Conservation (phyloP, 2,113 vertebrate species). For the Planiliza haematocheilus region DNA sequence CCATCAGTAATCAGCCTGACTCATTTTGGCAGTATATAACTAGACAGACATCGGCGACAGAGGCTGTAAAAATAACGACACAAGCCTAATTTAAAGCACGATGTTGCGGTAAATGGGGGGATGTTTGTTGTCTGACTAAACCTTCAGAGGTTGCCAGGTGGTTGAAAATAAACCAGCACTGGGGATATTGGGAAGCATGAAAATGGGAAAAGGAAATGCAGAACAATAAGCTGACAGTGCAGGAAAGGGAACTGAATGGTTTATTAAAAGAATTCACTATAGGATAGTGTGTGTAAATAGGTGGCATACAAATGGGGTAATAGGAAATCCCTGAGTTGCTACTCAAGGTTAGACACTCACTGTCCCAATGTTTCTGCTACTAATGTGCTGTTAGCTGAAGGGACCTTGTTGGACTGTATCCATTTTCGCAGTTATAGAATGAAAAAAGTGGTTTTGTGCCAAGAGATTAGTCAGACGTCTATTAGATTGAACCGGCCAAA, state of each 20-base stretch:
- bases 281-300: conserved; percentile 50
- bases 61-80: conserved; percentile 24
- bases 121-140: conserved; percentile 64
- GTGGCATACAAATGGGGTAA: conserved; percentile 28
- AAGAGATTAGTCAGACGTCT: conserved; percentile 23
- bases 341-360: conserved; percentile 33
- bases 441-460: neutral
- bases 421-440: neutral
- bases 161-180: conserved; percentile 60
- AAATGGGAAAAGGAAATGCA: conserved; percentile 67
- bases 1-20: conserved; percentile 38
- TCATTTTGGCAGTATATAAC: conserved; percentile 31
- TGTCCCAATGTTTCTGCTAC: conserved; percentile 17
- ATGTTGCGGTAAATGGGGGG: conserved; percentile 60
- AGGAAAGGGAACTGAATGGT: conserved; percentile 57
- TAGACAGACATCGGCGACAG: conserved; percentile 24
- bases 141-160: conserved; percentile 55
- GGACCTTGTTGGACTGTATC: neutral
- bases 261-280: conserved; percentile 72
- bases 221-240: conserved; percentile 62
- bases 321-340: conserved; percentile 66
- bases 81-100: conserved; percentile 39
- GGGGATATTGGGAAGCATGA: conserved; percentile 69
- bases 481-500: neutral
- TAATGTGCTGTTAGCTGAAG: neutral